Evolutionary conservation across 2,113 vertebrate species (phyloP).

Genomic region (Jacana jacana): DNA sequence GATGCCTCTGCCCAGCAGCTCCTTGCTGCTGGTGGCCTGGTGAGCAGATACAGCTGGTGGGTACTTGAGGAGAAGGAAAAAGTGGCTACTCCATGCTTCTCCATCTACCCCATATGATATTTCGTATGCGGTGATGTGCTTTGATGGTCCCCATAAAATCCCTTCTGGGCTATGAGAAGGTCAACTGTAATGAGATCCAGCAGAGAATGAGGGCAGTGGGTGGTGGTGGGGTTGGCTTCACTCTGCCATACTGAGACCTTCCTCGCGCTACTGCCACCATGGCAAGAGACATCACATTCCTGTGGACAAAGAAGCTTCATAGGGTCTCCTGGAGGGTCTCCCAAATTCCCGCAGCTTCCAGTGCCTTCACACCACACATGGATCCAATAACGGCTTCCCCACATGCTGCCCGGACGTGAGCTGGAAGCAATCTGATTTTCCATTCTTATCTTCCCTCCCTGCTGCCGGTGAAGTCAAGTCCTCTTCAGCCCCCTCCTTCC

Average conservation of each 20-base stretch:
- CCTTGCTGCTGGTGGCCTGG: rapidly evolving
- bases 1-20: neutral
- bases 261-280: rapidly evolving
- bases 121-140: neutral
- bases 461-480: neutral
- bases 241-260: neutral
- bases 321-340: neutral
- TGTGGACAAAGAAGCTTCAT: neutral
- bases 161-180: neutral
- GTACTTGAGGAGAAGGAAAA: neutral
- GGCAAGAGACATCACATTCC: neutral
- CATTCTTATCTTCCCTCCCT: conserved; percentile 13
- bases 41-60: neutral
- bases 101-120: rapidly evolving
- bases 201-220: neutral
- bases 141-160: neutral
- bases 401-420: neutral
- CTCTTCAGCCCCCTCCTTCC: conserved; percentile 49
- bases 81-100: neutral
- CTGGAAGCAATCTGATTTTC: conserved; percentile 30
- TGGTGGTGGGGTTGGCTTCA: neutral
- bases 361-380: neutral
- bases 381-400: neutral
- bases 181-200: neutral
- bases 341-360: neutral